Evolutionary conservation across 2,888 invertebrate genomes (phyloP), one percentile per base, ranked within the genome.

Genomic region (Linhomoeus sp.): DNA sequence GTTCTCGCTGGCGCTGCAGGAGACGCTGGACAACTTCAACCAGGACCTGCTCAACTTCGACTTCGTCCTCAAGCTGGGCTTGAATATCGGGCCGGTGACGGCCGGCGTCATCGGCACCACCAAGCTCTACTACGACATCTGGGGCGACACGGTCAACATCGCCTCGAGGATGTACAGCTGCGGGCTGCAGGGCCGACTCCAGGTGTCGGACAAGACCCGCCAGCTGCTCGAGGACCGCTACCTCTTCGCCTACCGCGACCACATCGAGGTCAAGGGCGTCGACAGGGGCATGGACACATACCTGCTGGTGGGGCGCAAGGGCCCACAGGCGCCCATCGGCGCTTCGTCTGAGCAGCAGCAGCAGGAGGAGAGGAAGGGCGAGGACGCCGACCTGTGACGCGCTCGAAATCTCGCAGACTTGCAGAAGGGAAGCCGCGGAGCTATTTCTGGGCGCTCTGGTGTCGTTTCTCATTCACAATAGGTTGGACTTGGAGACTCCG

Each of bases 121-220:
- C 1, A 94, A 92, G 64, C 71, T 94, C 50, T 84, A 86, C 66
- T 94, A 90, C 60, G 92, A 92, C 66, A 92, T 92, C 58, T 94
- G 92, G 92, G 92, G 92, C 0, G 92, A 94, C 66, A 86, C 92
- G 0, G 92, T 94, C 37, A 94, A 94, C 66, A 87, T 92, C 49
- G 86, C 92, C 0, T 85, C 85, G 9, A 73, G 92, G 46, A 94
- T 94, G 94, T 92, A 94, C 67, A 84, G 86, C 0, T 92, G 90
- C 0, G 92, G 92, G 0, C 77, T 88, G 14, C 75, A 79, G 3
- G 81, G 84, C 49, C 72, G 79, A 43, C 81, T 88, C 54, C 71
- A 71, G 57, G 62, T 62, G 12, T 58, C 61, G 1, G 54, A 61
- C 24, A 52, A 59, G 43, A 60, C 61, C 36, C 51, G 58, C 15